Base-by-base conservation (phyloP, 2,113 vertebrate species). In the Hyla sarda region DNA sequence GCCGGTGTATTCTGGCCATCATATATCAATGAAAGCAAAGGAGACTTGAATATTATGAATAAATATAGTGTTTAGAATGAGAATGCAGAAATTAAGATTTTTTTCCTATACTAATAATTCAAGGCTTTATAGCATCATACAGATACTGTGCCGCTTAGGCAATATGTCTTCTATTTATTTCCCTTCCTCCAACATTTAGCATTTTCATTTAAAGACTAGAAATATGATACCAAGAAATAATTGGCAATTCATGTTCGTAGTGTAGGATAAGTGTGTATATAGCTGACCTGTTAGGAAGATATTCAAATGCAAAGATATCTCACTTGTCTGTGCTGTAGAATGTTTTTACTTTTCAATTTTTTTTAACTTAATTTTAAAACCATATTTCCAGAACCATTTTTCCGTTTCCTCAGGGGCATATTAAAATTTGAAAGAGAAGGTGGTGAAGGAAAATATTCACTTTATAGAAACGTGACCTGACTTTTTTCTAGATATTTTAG, bases 331-430 rank as follows among this genome's bases (percentile, higher is more conserved):
- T 52, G 14, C 75, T 45, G 19, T 80, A 28, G 25, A 86, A 58
- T 78, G 21, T 52, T 79, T 85, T 71, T 8, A 78, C 60, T 87
- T 80, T 85, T 88, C 85, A 88, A 84, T 88, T 88, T 89, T n/a
- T n/a, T 88, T 52, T 84, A 87, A 88, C 87, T 92, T 88, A 90
- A 88, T 87, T 87, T 82, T 89, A 89, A 90, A 90, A 88, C 83
- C 75, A 72, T 56, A 79, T 87, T 90, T 90, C 88, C 74, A 78
- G 81, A 65, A 89, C 72, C 87, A 89, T 75, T 88, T n/a, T 90
- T 90, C 88, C 87, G 90, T 90, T 77, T 88, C 85, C 90, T 90
- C 87, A 83, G 91, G 89, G 87, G 90, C 88, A 89, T 88, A 74
- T 86, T 89, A 84, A 87, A 88, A 88, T 87, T 69, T 88, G 89